These are phyloP conservation scores for Ranitomeya variabilis DNA, from an alignment of 2,113 vertebrate genomes.

Conservation along the genomic window DNA sequence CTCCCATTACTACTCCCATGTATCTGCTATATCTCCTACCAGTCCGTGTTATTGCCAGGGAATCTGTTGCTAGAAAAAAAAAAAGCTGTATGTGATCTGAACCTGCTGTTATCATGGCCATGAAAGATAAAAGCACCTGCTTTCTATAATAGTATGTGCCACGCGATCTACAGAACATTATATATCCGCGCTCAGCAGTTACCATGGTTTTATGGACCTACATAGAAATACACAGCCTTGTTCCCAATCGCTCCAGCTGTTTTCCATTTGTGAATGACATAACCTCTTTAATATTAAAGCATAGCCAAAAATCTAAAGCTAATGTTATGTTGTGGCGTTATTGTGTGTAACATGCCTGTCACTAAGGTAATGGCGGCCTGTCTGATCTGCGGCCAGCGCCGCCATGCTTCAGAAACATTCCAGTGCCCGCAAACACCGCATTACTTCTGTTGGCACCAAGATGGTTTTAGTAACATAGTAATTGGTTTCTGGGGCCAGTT, in stretches of 20 bases:
- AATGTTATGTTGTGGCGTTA: conserved; percentile 12
- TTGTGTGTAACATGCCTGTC: conserved; percentile 15
- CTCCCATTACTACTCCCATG: neutral
- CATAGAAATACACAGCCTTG: neutral
- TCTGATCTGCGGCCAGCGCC: neutral
- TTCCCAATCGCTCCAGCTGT: neutral
- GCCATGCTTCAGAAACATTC: neutral
- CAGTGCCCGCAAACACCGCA: conserved; percentile 2
- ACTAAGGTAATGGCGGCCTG: neutral
- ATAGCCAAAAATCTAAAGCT: conserved; percentile 2
- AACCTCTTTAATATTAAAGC: conserved; percentile 27
- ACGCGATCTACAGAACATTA: neutral
- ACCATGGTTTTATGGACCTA: neutral
- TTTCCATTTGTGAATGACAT: conserved; percentile 27
- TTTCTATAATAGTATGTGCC: neutral
- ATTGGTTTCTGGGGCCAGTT: conserved; percentile 14
- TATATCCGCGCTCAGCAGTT: neutral
- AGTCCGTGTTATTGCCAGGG: no score
- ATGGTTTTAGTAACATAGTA: conserved; percentile 10
- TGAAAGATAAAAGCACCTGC: neutral
- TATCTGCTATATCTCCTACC: neutral
- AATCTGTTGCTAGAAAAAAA: neutral
- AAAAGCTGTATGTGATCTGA: neutral
- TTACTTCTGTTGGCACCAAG: conserved; percentile 36
- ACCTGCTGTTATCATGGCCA: neutral